A percentile compares a stretch with the other conserved stretches of the same genome.
Evolutionary conservation across 2,113 vertebrate species (phyloP).

Genomic region (Entomyzon cyanotis): DNA sequence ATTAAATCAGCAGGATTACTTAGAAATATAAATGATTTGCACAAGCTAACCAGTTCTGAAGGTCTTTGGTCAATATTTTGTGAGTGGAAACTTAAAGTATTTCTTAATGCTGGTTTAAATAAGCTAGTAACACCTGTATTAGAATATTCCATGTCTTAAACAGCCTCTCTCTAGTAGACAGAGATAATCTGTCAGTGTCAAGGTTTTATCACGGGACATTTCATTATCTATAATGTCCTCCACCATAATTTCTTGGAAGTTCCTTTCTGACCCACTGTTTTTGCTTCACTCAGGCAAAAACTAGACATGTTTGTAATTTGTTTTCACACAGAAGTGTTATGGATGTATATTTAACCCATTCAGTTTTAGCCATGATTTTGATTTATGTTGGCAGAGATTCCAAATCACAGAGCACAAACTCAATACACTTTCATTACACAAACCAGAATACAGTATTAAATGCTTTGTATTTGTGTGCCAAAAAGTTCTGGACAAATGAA

Average conservation of each 20-base stretch:
- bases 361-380: background rate
- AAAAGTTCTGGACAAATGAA: background rate
- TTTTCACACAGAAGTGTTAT: background rate
- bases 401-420: background rate
- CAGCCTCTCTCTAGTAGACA: background rate
- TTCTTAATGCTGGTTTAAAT: background rate
- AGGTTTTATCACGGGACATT: background rate
- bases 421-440: background rate
- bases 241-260: background rate
- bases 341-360: background rate
- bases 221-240: background rate
- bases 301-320: background rate
- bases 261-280: background rate
- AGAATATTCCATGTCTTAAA: background rate
- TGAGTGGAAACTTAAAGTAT: background rate
- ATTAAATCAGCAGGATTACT: background rate
- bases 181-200: background rate
- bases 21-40: background rate
- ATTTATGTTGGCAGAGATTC: background rate
- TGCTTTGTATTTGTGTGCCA: background rate
- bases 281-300: background rate
- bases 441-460: background rate
- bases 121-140: background rate
- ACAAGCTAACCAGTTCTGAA: background rate
- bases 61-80: background rate